These are phyloP conservation scores for Ophion obscuratus DNA, from an alignment of 2,888 invertebrate genomes.

Conservation along the genomic window DNA sequence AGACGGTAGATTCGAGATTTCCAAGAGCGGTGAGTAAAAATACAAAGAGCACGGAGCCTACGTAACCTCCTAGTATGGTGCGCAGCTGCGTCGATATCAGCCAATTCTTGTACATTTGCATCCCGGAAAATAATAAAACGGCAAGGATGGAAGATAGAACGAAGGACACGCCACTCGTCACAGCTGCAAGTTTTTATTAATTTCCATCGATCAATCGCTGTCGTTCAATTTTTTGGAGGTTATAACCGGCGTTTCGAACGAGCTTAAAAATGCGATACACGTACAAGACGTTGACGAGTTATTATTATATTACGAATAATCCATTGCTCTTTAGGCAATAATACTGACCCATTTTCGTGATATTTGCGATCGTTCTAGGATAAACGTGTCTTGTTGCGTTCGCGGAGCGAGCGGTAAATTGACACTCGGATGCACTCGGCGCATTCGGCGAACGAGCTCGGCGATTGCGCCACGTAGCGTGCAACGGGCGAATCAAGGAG, in stretches of 20 bases:
- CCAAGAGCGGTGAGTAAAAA: conserved; percentile 94
- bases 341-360: conserved; percentile 43
- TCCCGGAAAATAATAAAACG: conserved; percentile 94
- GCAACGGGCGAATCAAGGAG: background rate
- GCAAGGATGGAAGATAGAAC: conserved; percentile 92
- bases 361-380: background rate
- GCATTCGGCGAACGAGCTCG: background rate
- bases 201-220: background rate
- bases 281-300: background rate
- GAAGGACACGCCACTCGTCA: conserved; percentile 91
- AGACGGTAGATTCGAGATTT: conserved; percentile 93
- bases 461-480: conserved; percentile 16
- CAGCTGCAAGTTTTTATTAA: conserved; percentile 85
- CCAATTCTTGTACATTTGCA: conserved; percentile 95
- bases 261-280: background rate
- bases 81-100: conserved; percentile 92
- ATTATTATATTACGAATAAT: background rate
- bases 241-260: conserved; percentile 43
- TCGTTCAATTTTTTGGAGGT: conserved; percentile 34
- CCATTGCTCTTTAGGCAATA: background rate
- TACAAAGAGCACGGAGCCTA: conserved; percentile 94
- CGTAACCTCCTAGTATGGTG: conserved; percentile 94
- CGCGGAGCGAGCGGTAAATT: background rate
- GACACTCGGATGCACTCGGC: background rate
- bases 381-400: background rate